phyloP scores from a whole-genome alignment of 2,113 vertebrate genomes.

The Sander vitreus region DNA sequence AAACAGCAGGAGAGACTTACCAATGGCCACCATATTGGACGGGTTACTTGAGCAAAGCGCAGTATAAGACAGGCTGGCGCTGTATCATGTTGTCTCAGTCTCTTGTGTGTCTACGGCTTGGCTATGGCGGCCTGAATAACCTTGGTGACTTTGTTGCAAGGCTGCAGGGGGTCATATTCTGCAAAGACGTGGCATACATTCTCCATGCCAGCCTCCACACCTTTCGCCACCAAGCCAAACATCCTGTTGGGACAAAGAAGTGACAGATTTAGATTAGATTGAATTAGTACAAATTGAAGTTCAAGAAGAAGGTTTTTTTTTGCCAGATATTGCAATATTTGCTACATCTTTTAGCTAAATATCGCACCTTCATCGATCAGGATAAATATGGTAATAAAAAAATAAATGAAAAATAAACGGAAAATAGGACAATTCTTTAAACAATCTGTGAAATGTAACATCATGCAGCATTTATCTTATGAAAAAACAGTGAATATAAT shows the following conservation, averaged over 20 bases:
- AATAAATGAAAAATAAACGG: too few species aligned
- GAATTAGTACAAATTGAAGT: background rate
- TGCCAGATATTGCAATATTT: too few species aligned
- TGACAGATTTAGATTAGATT: background rate
- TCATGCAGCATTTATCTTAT: too few species aligned
- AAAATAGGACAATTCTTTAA: too few species aligned
- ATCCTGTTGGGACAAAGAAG: slow-evolving; percentile 82
- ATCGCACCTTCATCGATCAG: too few species aligned
- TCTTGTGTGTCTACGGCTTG: slow-evolving; percentile 19
- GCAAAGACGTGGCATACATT: slow-evolving; percentile 94
- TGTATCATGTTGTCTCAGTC: background rate
- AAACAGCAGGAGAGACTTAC: background rate
- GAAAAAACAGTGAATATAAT: too few species aligned
- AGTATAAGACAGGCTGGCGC: background rate
- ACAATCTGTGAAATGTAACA: too few species aligned
- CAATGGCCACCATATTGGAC: background rate
- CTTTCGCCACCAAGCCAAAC: slow-evolving; percentile 93
- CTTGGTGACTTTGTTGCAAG: slow-evolving; percentile 68
- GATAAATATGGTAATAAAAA: too few species aligned
- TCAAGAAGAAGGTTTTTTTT: background rate
- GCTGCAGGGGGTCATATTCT: slow-evolving; percentile 85
- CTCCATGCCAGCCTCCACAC: slow-evolving; percentile 81
- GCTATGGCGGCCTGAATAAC: slow-evolving; percentile 80
- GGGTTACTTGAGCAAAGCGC: background rate
- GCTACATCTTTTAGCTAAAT: too few species aligned